A percentile compares a stretch with the other conserved stretches of the same genome.
phyloP scores from a whole-genome alignment of 2,113 vertebrate genomes.

The Upupa epops region DNA sequence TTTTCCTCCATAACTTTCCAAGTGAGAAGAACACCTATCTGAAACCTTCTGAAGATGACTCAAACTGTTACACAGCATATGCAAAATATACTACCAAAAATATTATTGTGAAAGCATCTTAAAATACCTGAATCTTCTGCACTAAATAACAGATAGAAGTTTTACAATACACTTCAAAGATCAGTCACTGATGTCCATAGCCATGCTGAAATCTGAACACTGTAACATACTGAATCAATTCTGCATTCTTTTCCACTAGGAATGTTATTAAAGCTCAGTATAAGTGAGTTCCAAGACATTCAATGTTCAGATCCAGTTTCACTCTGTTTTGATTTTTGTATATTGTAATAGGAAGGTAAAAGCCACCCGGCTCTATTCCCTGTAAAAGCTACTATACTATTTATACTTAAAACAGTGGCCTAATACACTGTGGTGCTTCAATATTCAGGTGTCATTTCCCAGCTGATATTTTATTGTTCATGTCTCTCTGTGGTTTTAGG shows the following conservation, averaged over 20 bases:
- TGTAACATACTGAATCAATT: neutral
- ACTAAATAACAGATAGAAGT: neutral
- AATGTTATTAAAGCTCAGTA: neutral
- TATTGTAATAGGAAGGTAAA: neutral
- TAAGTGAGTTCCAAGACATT: neutral
- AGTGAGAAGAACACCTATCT: neutral
- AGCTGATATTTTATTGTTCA: neutral
- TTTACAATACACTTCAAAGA: neutral
- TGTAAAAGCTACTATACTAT: neutral
- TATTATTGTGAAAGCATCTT: accelerated
- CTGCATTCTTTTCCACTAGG: neutral
- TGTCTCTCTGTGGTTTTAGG: neutral
- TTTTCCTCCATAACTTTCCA: neutral
- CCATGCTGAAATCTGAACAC: accelerated
- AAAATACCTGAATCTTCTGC: neutral
- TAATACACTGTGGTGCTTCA: neutral
- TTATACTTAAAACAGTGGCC: neutral
- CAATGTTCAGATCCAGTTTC: neutral
- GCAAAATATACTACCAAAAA: neutral
- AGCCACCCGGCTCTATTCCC: neutral
- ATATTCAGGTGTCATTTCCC: neutral
- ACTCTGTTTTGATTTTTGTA: neutral
- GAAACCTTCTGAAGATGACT: neutral
- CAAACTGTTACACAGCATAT: neutral
- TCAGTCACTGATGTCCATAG: neutral